Conservation (phyloP, 1,140 invertebrate species). For the Tetranychus cinnabarinus region DNA sequence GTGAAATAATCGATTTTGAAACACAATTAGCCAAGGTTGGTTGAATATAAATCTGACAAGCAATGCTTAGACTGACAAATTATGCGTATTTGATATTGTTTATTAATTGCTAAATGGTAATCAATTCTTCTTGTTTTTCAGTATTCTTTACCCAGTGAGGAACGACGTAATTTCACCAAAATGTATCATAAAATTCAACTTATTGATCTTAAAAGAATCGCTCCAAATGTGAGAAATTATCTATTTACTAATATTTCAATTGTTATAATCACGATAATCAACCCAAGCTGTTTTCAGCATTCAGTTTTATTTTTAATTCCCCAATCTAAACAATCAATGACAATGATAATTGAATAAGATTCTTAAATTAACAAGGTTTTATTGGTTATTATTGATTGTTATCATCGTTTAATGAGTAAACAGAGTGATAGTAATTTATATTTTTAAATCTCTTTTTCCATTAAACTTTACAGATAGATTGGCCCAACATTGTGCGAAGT, state of each 20-base stretch:
- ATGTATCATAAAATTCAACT: constrained; percentile 10
- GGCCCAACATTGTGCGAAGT: background rate
- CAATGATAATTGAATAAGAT: too few species aligned
- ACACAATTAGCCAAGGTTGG: constrained; percentile 32
- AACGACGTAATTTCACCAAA: constrained; percentile 7
- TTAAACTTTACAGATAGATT: constrained; percentile 2
- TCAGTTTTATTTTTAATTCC: too few species aligned
- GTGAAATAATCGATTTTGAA: constrained; percentile 45
- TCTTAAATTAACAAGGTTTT: too few species aligned
- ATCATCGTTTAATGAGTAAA: too few species aligned
- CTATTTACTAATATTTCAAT: background rate
- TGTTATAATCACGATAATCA: background rate
- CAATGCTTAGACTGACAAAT: background rate
- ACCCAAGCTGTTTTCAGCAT: too few species aligned
- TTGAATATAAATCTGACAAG: background rate
- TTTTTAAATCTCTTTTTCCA: background rate
- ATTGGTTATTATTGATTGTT: too few species aligned
- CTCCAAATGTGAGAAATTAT: constrained; percentile 3
- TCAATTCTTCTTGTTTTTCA: background rate
- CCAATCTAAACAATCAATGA: too few species aligned
- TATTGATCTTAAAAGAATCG: constrained; percentile 2
- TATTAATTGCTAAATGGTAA: background rate
- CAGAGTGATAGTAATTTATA: background rate
- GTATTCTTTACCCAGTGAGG: constrained; percentile 9
- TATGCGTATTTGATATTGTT: background rate